Base-by-base conservation (phyloP, 2,888 invertebrate species). In the Candidula unifasciata region DNA sequence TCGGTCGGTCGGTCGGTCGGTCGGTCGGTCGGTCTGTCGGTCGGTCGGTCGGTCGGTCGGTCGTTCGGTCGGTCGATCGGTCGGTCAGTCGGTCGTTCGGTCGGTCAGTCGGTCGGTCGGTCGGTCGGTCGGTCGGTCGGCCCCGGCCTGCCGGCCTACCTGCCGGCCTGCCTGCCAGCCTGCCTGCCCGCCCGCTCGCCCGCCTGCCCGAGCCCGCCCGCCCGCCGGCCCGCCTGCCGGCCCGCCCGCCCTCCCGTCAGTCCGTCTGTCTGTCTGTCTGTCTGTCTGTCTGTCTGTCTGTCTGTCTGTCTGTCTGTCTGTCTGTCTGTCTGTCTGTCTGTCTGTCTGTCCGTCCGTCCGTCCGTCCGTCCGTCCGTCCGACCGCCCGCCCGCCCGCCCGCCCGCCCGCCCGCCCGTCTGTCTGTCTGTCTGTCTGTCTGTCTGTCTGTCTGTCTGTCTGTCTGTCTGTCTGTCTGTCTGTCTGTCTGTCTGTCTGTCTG, bases 261-360 rank as follows among this genome's bases (percentile, higher is more conserved):
- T 66, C 68, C 16, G 80, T 68, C 37, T 44, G 37, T 6, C 68
- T 44, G 68, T 3, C 37, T 68, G 66, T 35, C 35, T 68, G 68
- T 68, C 68, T 6, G 68, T 0, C 37, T 68, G 35, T 35, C 35
- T 68, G 68, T 68, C 68, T 68, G n/a, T n/a, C n/a, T 60, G 60
- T 18, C 60, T n/a, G n/a, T 60, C 44, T 44, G 44, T 71, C 71
- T 71, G 37, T 71, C 71, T 71, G 24, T 71, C 37, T 71, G 24
- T 71, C 71, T 71, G 24, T 71, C 71, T 71, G 24, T 71, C 37
- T 71, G 24, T 71, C 71, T 71, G 24, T 71, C 37, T 24, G 24
- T 71, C 37, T 71, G 24, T 71, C 24, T n/a, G 24, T 60, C 24
- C 60, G 24, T 60, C 24, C 60, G 8, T 60, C 44, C 60, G 8